These are phyloP conservation scores for Chionoecetes opilio DNA, from an alignment of 1,140 invertebrate genomes.

Conservation along the genomic window DNA sequence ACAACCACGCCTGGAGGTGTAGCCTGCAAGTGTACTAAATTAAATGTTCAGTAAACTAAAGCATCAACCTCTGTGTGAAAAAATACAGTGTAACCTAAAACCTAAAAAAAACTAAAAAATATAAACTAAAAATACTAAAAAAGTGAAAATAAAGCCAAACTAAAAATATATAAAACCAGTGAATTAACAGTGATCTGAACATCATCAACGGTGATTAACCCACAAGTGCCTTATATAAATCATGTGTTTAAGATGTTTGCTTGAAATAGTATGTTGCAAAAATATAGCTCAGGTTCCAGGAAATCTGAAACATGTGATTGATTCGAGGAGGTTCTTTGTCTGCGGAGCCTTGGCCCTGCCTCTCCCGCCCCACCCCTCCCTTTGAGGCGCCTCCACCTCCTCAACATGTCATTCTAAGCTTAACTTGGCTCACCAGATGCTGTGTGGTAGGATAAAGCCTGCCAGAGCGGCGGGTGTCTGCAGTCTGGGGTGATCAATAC, in stretches of 20 bases:
- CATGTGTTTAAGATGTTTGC: constrained; percentile 50
- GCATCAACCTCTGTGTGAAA: background rate
- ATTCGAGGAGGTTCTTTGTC: background rate
- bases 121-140: constrained; percentile 51
- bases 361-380: background rate
- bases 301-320: background rate
- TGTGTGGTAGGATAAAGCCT: constrained; percentile 12
- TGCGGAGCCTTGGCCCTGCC: background rate
- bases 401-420: background rate
- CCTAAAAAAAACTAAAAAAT: constrained; percentile 32
- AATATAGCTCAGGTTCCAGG: background rate
- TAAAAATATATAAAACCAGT: constrained; percentile 55
- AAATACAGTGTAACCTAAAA: constrained; percentile 45
- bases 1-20: background rate
- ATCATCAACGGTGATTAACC: constrained; percentile 36
- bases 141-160: constrained; percentile 52
- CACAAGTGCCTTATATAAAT: constrained; percentile 39
- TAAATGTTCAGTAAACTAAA: constrained; percentile 42
- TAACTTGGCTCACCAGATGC: background rate
- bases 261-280: background rate
- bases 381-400: background rate
- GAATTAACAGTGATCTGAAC: constrained; percentile 56
- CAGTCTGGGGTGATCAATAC: background rate
- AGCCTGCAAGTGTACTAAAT: constrained; percentile 11
- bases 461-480: background rate